A percentile compares a stretch with the other conserved stretches of the same genome.
phyloP scores from a whole-genome alignment of 2,888 invertebrate species.

The Hypena proboscidalis region DNA sequence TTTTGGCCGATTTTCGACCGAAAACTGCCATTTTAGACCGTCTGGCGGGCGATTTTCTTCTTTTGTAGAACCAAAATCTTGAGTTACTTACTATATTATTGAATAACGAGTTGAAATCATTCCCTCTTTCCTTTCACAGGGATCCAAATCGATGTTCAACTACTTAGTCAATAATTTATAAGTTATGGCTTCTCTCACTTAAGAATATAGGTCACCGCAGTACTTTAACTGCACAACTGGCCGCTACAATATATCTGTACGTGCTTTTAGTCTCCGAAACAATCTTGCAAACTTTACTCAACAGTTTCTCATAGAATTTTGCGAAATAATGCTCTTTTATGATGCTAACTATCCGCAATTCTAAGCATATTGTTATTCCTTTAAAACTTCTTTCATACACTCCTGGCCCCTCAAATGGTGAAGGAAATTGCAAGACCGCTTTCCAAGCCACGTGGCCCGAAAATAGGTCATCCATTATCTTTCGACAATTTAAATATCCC shows the following conservation, averaged over 20 bases:
- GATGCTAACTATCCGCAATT: conserved; percentile 3
- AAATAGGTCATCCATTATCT: conserved; percentile 78
- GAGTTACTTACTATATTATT: too few relatives aligned
- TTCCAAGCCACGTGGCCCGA: conserved; percentile 72
- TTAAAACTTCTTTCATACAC: conserved; percentile 2
- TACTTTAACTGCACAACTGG: not conserved
- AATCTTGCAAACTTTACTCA: not conserved
- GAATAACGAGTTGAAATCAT: not conserved
- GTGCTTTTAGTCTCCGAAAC: not conserved
- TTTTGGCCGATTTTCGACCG: too few relatives aligned
- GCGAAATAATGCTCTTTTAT: conserved; percentile 14
- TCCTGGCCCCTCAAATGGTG: conserved; percentile 18
- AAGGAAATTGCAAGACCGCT: conserved; percentile 49
- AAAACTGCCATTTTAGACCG: too few relatives aligned
- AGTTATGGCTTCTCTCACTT: conserved; percentile 6
- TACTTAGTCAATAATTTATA: conserved; percentile 2
- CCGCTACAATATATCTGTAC: conserved; percentile 1
- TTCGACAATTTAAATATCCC: conserved; percentile 57
- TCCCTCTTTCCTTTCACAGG: not conserved
- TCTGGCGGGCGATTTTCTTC: too few relatives aligned
- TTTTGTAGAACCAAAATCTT: too few relatives aligned
- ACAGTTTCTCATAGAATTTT: conserved; percentile 10
- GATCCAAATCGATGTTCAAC: conserved; percentile 1
- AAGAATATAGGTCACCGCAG: conserved; percentile 14
- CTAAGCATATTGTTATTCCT: conserved; percentile 5